Base-by-base conservation (phyloP, 2,113 vertebrate genomes). In the Alectura lathami region DNA sequence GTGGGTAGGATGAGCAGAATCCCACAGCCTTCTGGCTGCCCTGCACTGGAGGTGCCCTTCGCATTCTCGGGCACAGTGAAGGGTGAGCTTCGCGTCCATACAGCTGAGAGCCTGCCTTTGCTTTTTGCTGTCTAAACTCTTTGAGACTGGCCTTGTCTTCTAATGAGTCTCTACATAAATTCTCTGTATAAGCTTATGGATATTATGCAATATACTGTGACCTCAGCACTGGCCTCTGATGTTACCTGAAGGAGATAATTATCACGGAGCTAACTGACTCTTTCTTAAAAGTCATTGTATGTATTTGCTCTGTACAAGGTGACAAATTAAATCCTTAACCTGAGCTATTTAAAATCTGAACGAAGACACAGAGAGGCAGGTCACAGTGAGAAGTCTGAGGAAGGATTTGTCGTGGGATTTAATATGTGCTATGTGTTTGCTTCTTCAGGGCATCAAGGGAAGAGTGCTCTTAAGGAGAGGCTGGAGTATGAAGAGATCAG, bases 61-160 rank as follows among this genome's bases (percentile, higher is more conserved):
- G 0, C 56, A 21, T 54, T 0, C 57, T 76, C 59, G 56, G 47
- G 38, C 5, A 2, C 3, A 2, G 11, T 3, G 17, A 27, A 78
- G 34, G 20, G 40, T 30, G 27, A 22, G 63, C 18, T 53, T 59
- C 74, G 77, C 22, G n/a, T 70, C 48, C 13, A 9, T 51, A 16
- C 13, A 48, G 11, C 30, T 0, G 0, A 8, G 30, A 10, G 0
- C 6, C 48, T 18, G 23, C 36, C 42, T 45, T 67, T 48, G 16
- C 15, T 76, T 64, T 95, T 66, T n/a, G 10, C 14, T 45, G 18
- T 17, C 5, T 29, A 20, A 80, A 57, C 6, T 32, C 17, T 50
- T 45, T 38, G 18, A 67, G 32, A 9, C 24, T 45, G 24, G 5
- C 11, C 23, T 73, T 57, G 16, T 36, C 45, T 88, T 62, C 45